Conservation (phyloP, 1,140 invertebrate genomes). For the Brachionus asplanchnoidis region DNA sequence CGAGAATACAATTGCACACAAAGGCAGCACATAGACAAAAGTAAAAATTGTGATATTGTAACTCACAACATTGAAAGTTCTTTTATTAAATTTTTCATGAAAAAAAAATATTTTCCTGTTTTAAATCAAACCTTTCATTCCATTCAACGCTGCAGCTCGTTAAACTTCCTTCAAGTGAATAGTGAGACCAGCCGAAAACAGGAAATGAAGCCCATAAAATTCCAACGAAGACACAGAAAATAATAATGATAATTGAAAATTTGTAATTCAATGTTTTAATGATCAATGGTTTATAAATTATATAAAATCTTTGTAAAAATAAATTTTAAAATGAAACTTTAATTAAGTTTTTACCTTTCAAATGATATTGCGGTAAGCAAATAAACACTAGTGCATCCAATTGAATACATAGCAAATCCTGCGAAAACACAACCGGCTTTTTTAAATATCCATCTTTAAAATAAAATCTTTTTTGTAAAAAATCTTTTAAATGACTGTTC, state of each 20-base stretch:
- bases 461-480: background rate
- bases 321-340: background rate
- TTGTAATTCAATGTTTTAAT: background rate
- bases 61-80: slow-evolving; percentile 13
- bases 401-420: slow-evolving; percentile 15
- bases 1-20: background rate
- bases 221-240: background rate
- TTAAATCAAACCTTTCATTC: background rate
- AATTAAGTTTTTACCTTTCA: background rate
- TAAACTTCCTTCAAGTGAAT: slow-evolving; percentile 18
- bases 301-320: background rate
- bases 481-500: background rate
- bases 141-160: slow-evolving; percentile 41
- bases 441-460: background rate
- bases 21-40: slow-evolving; percentile 28
- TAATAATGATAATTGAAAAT: background rate
- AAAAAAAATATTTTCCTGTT: background rate
- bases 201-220: background rate
- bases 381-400: slow-evolving; percentile 29
- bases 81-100: background rate
- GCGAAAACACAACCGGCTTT: background rate
- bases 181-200: slow-evolving; percentile 17
- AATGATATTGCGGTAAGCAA: background rate
- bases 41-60: slow-evolving; percentile 37
- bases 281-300: background rate